phyloP scores from a whole-genome alignment of 1,140 invertebrate genomes.

The Temnothorax longispinosus region DNA sequence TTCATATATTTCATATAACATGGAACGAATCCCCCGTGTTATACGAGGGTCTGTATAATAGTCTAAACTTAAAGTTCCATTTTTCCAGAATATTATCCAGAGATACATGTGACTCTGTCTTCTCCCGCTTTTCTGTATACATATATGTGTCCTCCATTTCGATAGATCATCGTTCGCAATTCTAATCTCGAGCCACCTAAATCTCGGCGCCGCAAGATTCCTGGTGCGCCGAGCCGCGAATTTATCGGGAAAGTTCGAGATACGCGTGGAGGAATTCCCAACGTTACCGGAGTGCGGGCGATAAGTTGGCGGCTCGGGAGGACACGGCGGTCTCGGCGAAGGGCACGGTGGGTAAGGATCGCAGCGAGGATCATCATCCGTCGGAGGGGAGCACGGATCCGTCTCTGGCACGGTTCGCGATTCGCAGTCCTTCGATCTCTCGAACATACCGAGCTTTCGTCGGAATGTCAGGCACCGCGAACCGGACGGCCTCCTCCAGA shows the following conservation, averaged over 20 bases:
- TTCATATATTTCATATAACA: too few relatives aligned
- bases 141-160: neutral
- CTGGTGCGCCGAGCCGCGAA: neutral
- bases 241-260: constrained; percentile 44
- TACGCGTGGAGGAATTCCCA: neutral
- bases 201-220: neutral
- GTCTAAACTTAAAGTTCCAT: neutral
- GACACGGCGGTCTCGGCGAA: neutral
- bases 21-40: too few relatives aligned
- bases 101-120: neutral
- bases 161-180: neutral
- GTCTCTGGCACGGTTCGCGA: neutral
- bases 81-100: neutral
- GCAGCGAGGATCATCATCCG: neutral
- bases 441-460: neutral
- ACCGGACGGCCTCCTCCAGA: neutral
- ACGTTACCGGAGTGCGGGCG: neutral
- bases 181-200: constrained; percentile 25
- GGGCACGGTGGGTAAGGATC: neutral
- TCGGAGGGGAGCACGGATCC: neutral
- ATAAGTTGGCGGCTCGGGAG: neutral
- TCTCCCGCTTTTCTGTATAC: neutral
- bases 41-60: neutral
- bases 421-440: neutral
- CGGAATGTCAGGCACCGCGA: constrained; percentile 1